Base-by-base conservation (phyloP, 2,888 invertebrate genomes). In the Melanostoma mellinum region DNA sequence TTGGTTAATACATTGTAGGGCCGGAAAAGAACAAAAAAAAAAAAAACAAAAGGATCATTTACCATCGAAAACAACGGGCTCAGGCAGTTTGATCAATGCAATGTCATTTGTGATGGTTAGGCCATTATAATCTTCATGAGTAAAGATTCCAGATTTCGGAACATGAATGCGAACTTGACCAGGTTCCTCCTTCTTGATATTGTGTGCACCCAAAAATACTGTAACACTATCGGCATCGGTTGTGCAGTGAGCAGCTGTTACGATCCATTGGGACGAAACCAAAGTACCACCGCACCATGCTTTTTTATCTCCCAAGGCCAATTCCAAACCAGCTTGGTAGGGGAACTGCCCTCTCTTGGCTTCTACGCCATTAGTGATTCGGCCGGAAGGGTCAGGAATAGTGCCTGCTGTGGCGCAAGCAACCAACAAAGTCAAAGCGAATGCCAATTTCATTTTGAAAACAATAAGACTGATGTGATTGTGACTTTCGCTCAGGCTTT, bases 251-350 rank as follows among this genome's bases (percentile, higher is more conserved):
- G 91, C 90, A 5, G 91, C 90, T 3, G 90, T 90, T 8, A 90
- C 85, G 30, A 91, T 88, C 86, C 87, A 88, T 69, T 88, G 87
- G 42, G 88, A 87, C 60, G 90, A 91, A 78, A 90, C 91, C 71
- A 90, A 86, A 2, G 90, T 89, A 5, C 90, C 90, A 52, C 90
- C 91, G 69, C 90, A 90, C 90, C 89, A 91, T 0, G 38, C 56
- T 4, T 46, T 44, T 0, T 58, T 63, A 38, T 74, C 44, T 3
- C 30, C 88, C 73, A 88, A 87, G 3, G 90, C 88, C 1, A 90
- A 85, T 67, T 89, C 89, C 0, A 82, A 40, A 38, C 90, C 90
- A 36, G 88, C 90, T 85, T 91, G 91, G 69, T 90, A 91, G 42
- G 91, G 90, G 60, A 91, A 90, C 53, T 63, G 88, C 87, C 68